Base-by-base conservation (phyloP, 2,113 vertebrate species). In the Caranx melampygus region DNA sequence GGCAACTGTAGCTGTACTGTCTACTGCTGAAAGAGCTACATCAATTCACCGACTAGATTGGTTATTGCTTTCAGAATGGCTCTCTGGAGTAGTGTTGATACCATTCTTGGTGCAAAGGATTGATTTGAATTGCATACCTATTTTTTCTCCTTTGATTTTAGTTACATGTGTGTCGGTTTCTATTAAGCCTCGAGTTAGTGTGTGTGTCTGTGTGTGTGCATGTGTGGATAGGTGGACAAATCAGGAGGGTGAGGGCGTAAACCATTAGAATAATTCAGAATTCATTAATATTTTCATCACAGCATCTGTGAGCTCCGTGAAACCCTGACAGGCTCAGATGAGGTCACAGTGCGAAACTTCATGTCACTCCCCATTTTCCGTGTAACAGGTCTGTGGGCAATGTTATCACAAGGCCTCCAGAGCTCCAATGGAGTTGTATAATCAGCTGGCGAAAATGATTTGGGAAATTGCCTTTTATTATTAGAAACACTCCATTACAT, bases 401-500 rank as follows among this genome's bases (percentile, higher is more conserved):
- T 72, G 80, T 88, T 91, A 89, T 89, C 87, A 71, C 80, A 84
- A 83, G 75, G 60, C 72, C 78, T 80, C 65, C 18, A 20, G 45
- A 79, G 77, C 86, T 79, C 67, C 85, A 87, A 91, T 76, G 71
- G 74, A 85, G 79, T 88, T 64, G 81, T 84, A 77, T 85, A 87
- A 93, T 93, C 79, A 85, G 74, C 87, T 72, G 77, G 74, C 55
- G 33, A 85, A 90, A 90, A 89, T 76, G 45, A 88, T 92, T 92
- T 70, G 64, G 61, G 72, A 90, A 92, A 91, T 90, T 88, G 79
- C 58, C 57, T 90, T 92, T 92, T 90, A 86, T 87, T 90, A 92
- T 93, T 93, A 89, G 83, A 87, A 91, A 90, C 88, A 91, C 83
- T 90, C 81, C 62, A 90, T 93, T 92, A 92, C 65, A 81, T 59